A percentile compares a stretch with the other conserved stretches of the same genome.
Conservation (phyloP, 1,140 invertebrate species). For the Rhagoletis zephyria region DNA sequence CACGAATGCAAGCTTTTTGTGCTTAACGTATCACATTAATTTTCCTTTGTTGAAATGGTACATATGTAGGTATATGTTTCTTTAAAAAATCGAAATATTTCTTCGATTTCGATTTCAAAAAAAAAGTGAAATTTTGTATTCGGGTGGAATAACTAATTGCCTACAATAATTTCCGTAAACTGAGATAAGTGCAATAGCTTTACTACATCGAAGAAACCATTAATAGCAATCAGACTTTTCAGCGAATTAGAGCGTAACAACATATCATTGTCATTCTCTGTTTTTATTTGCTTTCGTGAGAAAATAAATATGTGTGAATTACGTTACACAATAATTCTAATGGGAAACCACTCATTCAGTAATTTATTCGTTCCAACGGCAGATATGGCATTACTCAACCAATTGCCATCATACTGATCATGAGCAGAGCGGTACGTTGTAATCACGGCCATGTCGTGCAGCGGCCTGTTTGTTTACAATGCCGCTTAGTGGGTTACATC, state of each 20-base stretch:
- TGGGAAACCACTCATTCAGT: neutral
- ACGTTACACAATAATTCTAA: neutral
- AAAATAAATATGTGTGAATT: constrained; percentile 3
- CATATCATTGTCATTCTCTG: neutral
- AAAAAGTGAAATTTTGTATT: no score
- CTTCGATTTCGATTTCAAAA: no score
- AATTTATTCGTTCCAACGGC: neutral
- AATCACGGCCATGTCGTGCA: constrained; percentile 9
- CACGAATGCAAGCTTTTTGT: no score
- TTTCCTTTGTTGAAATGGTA: no score
- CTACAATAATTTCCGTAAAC: neutral
- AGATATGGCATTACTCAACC: neutral
- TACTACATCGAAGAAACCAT: neutral
- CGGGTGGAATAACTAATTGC: no score
- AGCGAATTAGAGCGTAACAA: neutral
- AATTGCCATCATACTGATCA: neutral
- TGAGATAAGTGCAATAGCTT: neutral
- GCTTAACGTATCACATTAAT: no score
- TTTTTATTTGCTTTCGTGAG: neutral
- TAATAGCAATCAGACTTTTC: neutral
- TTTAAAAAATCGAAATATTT: no score
- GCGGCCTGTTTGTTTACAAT: constrained; percentile 23
- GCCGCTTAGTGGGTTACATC: constrained; percentile 17
- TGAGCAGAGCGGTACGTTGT: constrained; percentile 6
- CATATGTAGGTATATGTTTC: no score